phyloP scores from a whole-genome alignment of 2,888 invertebrate species.

The Willowsia nigromaculata region DNA sequence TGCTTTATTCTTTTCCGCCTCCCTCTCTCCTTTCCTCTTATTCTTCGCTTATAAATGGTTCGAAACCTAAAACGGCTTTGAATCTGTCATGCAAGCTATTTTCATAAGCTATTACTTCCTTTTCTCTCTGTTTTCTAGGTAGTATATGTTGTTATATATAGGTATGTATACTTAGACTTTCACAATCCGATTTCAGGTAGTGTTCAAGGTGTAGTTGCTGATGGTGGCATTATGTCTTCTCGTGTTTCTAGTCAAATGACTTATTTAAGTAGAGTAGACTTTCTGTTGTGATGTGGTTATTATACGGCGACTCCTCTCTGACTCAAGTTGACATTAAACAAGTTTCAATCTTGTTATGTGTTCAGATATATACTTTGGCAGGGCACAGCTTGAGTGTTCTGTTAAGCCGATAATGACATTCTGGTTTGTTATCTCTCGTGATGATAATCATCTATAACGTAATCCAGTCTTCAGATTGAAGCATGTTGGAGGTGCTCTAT shows the following conservation, averaged over 20 bases:
- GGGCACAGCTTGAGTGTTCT: neutral
- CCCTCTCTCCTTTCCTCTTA: neutral
- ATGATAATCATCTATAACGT: neutral
- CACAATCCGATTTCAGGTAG: neutral
- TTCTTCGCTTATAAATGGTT: neutral
- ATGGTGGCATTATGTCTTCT: neutral
- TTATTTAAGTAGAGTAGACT: neutral
- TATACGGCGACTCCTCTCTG: too few species aligned
- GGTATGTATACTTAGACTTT: too few species aligned
- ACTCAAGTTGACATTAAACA: neutral
- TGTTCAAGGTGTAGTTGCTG: neutral
- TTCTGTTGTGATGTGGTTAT: neutral
- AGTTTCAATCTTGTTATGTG: neutral
- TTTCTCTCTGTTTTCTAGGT: neutral
- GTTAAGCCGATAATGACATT: neutral
- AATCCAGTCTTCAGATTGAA: neutral
- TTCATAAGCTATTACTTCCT: slow-evolving; percentile 43
- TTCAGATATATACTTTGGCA: neutral
- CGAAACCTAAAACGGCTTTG: neutral
- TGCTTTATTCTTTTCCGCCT: neutral
- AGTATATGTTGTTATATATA: too few species aligned
- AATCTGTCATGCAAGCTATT: neutral
- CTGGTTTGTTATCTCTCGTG: neutral
- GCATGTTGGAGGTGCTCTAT: too few species aligned
- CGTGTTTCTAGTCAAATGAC: neutral